A percentile compares a stretch with the other conserved stretches of the same genome.
phyloP scores from a whole-genome alignment of 2,888 invertebrate genomes.

The Lutraria lutraria region DNA sequence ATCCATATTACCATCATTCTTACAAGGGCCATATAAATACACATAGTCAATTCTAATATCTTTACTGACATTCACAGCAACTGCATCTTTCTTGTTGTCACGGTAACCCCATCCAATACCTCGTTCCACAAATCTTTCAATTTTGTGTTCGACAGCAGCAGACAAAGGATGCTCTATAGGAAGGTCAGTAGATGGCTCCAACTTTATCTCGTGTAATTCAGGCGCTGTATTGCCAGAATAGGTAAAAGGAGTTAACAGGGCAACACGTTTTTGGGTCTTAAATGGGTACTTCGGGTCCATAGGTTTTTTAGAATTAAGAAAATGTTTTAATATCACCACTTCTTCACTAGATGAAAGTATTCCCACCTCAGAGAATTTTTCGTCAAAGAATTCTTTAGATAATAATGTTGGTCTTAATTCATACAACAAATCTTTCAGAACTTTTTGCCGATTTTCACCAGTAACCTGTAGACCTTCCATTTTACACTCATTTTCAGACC shows the following conservation, averaged over 20 bases:
- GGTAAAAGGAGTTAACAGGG: slow-evolving; percentile 46
- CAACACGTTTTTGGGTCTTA: slow-evolving; percentile 43
- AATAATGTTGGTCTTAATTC: slow-evolving; percentile 60
- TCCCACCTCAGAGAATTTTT: slow-evolving; percentile 60
- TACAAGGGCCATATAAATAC: slow-evolving; percentile 57
- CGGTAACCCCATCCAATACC: slow-evolving; percentile 61
- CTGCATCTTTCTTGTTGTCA: slow-evolving; percentile 62
- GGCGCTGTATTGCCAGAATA: neutral
- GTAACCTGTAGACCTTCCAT: slow-evolving; percentile 40
- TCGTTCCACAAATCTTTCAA: slow-evolving; percentile 48
- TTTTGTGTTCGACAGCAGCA: slow-evolving; percentile 20
- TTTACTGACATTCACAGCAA: slow-evolving; percentile 40
- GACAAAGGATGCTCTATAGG: slow-evolving; percentile 41
- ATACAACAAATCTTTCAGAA: slow-evolving; percentile 48
- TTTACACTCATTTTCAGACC: slow-evolving; percentile 60
- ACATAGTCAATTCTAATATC: slow-evolving; percentile 53
- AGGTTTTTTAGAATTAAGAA: slow-evolving; percentile 46
- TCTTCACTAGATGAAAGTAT: slow-evolving; percentile 59
- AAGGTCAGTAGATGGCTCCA: neutral
- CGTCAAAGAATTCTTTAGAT: slow-evolving; percentile 60
- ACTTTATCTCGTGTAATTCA: neutral
- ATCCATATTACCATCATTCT: slow-evolving; percentile 39
- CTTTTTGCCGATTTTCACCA: slow-evolving; percentile 62
- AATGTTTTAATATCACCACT: slow-evolving; percentile 58
- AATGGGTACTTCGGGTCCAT: slow-evolving; percentile 36